Base-by-base conservation (phyloP, 2,113 vertebrate species). In the Scomber japonicus region DNA sequence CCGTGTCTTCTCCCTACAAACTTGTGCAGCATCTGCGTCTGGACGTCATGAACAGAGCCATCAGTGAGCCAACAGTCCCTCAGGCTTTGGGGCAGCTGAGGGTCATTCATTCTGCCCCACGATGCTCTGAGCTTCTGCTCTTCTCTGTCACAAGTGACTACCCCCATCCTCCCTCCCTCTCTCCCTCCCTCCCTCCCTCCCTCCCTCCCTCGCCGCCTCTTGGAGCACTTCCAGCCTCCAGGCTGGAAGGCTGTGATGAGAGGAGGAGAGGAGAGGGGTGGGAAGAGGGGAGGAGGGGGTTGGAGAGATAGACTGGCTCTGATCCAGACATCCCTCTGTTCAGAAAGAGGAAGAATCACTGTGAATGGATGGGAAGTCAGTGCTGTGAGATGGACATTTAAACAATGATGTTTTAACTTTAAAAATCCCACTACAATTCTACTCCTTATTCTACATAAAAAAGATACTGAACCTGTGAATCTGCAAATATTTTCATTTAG, bases 171-270 rank as follows among this genome's bases (percentile, higher is more conserved):
- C 6, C 30, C 61, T 59, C 50, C 61, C 56, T 54, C 27, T 21
- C 21, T 21, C 46, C 46, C 15, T 27, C 6, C 30, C 61, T 59
- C 50, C 61, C 56, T 54, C 27, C n/a, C n/a, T n/a, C 46, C 46
- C 15, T 27, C 6, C 30, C 61, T 59, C 50, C 61, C 56, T 54
- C 27, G 7, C 15, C 0, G 9, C 30, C 55, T 64, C 72, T 82
- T 84, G 83, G 89, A 90, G 64, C 0, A 0, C 48, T 72, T 85
- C 78, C 84, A 90, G 59, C 82, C 77, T 84, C n/a, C 65, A 68
- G 75, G 90, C 79, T n/a, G 74, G 65, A 46, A 86, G 79, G 48
- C 70, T 80, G 81, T 66, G 83, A 82, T 57, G 74, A 67, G 73
- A 65, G 62, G 57, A 69, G 78, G 54, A 27, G 73, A 46, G 61